Base-by-base conservation (phyloP, 2,797 vertebrate species). In the Hypotaenidia philippensis region DNA sequence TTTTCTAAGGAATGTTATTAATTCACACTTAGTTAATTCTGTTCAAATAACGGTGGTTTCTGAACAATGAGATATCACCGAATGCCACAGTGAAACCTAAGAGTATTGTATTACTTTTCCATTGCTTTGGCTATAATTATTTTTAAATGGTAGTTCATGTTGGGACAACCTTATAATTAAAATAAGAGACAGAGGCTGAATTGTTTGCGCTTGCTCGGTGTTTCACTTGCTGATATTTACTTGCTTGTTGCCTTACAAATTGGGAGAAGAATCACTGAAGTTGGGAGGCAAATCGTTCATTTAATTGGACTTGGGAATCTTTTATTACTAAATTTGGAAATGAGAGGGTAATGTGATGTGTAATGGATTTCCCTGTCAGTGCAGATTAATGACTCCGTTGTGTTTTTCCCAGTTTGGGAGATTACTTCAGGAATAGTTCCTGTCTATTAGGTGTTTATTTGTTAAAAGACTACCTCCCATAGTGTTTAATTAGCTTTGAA, bases 341-440 rank as follows among this genome's bases (percentile, higher is more conserved):
- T 29, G 45, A 89, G 66, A 53, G 53, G 27, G 36, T 70, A 65
- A 79, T 60, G 85, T 74, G 63, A 60, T 88, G 63, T 90, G 52
- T 90, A 92, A 86, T 93, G 87, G 79, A 90, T 94, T 96, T 97
- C 72, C 78, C 66, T 56, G 38, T 82, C 95, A 90, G 52, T 66
- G 60, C 44, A 87, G 87, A 93, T 95, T 94, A 91, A 94, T 90
- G 83, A 74, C 41, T 52, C 31, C 82, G 66, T 53, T 93, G 2
- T 76, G 47, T 65, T 79, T 76, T 64, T 64, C 80, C 66, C 52
- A 74, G 74, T 84, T 82, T 57, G 65, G 41, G 56, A 79, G 85
- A 23, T 63, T 56, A 50, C 36, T 81, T 86, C 64, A 70, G 63
- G 47, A 90, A 70, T 47, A 68, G 50, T 65, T 93, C 57, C 49